Evolutionary conservation across 1,140 invertebrate genomes (phyloP).

Genomic region (Drosophila persimilis): DNA sequence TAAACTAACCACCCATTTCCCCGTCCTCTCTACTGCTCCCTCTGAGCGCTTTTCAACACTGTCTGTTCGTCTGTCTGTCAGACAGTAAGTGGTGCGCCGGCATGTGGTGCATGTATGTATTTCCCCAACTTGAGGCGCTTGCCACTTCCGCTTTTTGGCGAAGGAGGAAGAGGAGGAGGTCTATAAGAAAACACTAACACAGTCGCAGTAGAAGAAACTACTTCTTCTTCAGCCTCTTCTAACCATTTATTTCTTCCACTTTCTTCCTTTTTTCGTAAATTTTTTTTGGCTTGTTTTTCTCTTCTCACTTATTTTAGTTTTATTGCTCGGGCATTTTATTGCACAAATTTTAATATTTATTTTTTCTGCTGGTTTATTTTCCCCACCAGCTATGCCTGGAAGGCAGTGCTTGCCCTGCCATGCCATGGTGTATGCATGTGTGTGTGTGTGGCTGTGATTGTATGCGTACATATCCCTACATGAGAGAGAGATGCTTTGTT

Average conservation of each 20-base stretch:
- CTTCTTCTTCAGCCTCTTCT: conserved; percentile 14
- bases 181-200: conserved; percentile 62
- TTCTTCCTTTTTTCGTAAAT: conserved; percentile 8
- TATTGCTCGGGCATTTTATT: conserved; percentile 72
- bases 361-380: conserved; percentile 73
- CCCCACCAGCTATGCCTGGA: conserved; percentile 39
- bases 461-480: conserved; percentile 16
- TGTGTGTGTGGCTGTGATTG: conserved; percentile 12
- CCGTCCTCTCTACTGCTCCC: conserved; percentile 2
- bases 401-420: conserved; percentile 16
- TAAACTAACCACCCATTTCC: conserved; percentile 51
- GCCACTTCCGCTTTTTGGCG: conserved; percentile 57
- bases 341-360: conserved; percentile 79
- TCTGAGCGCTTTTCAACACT: conserved; percentile 60
- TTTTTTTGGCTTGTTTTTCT: conserved; percentile 26
- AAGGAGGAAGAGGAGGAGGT: conserved; percentile 7
- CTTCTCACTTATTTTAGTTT: conserved; percentile 61
- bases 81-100: conserved; percentile 24
- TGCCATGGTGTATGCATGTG: conserved; percentile 4
- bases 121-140: conserved; percentile 69
- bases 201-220: conserved; percentile 33
- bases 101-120: conserved; percentile 22
- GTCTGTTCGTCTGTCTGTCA: conserved; percentile 26
- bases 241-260: conserved; percentile 25
- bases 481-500: conserved; percentile 33